Conservation (phyloP, 2,888 invertebrate species). For the Pandemis corylana region DNA sequence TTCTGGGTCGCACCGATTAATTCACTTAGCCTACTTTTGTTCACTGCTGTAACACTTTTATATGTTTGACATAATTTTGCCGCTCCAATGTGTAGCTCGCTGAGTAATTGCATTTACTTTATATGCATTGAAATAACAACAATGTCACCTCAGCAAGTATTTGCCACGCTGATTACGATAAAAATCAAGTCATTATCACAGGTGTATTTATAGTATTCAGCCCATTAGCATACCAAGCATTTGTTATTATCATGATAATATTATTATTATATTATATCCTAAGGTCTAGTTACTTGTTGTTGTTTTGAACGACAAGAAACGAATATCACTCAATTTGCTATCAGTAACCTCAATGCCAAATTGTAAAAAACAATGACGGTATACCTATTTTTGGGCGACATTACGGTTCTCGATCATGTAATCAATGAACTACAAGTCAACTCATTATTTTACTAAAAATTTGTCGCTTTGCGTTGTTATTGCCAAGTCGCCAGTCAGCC, state of each 20-base stretch:
- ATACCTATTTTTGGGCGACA: slow-evolving; percentile 9
- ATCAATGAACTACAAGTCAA: background rate
- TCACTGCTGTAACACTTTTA: slow-evolving; percentile 77
- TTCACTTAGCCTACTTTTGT: slow-evolving; percentile 82
- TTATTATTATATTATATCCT: background rate
- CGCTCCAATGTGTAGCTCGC: slow-evolving; percentile 60
- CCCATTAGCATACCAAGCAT: background rate
- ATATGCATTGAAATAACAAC: slow-evolving; percentile 46
- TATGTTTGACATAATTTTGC: slow-evolving; percentile 75
- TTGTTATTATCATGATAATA: slow-evolving; percentile 1
- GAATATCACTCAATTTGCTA: slow-evolving; percentile 14
- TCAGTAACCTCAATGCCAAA: slow-evolving; percentile 12
- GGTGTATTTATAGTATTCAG: slow-evolving; percentile 1
- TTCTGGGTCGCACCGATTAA: slow-evolving; percentile 81
- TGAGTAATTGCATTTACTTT: slow-evolving; percentile 54
- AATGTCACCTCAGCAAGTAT: background rate
- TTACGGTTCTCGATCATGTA: slow-evolving; percentile 1
- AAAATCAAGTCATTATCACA: background rate
- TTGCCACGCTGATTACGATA: slow-evolving; percentile 4
- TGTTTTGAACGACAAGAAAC: slow-evolving; percentile 2
- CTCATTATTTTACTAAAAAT: slow-evolving; percentile 6
- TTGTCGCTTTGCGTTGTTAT: slow-evolving; percentile 5
- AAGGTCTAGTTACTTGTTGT: slow-evolving; percentile 4
- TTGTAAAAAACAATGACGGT: slow-evolving; percentile 10
- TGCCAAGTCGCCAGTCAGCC: background rate